phyloP scores from a whole-genome alignment of 1,140 invertebrate species.

The Anadara kagoshimensis region DNA sequence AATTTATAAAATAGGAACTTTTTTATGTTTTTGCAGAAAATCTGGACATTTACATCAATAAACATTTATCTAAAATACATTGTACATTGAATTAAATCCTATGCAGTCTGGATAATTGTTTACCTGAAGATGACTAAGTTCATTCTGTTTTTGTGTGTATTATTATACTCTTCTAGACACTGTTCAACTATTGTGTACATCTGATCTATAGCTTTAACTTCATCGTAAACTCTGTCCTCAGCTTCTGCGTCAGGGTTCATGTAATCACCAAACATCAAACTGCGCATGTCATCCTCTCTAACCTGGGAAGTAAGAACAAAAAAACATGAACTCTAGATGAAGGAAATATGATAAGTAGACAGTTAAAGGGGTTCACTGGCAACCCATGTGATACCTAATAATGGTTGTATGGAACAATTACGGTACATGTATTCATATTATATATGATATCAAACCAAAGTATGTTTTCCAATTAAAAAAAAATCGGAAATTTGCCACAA shows the following conservation, averaged over 20 bases:
- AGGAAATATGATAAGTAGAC: too few relatives aligned
- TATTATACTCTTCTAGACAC: slow-evolving; percentile 74
- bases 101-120: background rate
- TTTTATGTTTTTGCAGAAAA: too few relatives aligned
- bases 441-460: too few relatives aligned
- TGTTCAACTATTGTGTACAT: slow-evolving; percentile 74
- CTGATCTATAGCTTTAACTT: slow-evolving; percentile 82
- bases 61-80: background rate
- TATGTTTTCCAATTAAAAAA: too few relatives aligned
- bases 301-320: slow-evolving; percentile 73
- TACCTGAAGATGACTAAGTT: slow-evolving; percentile 75
- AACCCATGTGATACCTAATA: too few relatives aligned
- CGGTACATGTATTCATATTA: too few relatives aligned
- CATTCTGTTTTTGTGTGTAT: slow-evolving; percentile 74
- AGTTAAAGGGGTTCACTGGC: too few relatives aligned
- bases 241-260: slow-evolving; percentile 85
- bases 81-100: background rate
- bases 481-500: too few relatives aligned
- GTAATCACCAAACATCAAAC: slow-evolving; percentile 80
- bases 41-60: slow-evolving; percentile 6
- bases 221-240: slow-evolving; percentile 89
- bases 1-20: too few relatives aligned
- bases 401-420: too few relatives aligned
- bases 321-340: background rate
- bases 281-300: slow-evolving; percentile 74